Base-by-base conservation (phyloP, 2,113 vertebrate genomes). In the Butorides virescens region DNA sequence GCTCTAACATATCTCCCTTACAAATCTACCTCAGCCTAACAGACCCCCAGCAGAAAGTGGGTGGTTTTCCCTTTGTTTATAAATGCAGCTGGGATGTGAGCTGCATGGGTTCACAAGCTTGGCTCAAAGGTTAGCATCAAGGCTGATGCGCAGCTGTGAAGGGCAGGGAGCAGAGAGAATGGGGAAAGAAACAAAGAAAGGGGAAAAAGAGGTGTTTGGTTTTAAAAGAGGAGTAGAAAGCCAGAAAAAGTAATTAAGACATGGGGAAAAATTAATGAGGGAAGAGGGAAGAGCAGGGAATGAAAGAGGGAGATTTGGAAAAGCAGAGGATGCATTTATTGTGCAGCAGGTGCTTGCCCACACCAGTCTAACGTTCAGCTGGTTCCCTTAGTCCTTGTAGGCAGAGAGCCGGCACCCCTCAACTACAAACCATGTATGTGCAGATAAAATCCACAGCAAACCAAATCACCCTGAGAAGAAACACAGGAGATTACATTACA, bases 401-500 rank as follows among this genome's bases (percentile, higher is more conserved):
- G 34, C 44, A 91, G 55, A 77, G 68, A 80, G 62, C 53, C 8
- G 7, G 23, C 53, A 85, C 67, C 32, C 32, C 37, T 80, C 30
- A 70, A 73, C 74, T 83, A 30, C 46, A 90, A 73, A 74, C 67
- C 26, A 86, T 0, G 0, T 73, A 29, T 34, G 34, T 86, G 74
- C 82, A 88, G 88, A 77, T 67, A 90, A 88, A 93, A n/a, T 71
- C 74, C 62, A n/a, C 56, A 76, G 77, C 71, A 88, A 85, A 66
- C 81, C 53, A 62, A 86, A 90, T 67, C 50, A 73, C 32, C 47
- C 90, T 63, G 53, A 62, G 59, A 90, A 88, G 86, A 92, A 92
- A 83, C 34, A 80, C 17, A 59, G 71, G 62, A 88, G 90, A 50
- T 93, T 86, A 86, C 88, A 93, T 90, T 90, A 80, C 78, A 72